A percentile compares a stretch with the other conserved stretches of the same genome.
These are phyloP conservation scores for Gonatopus flavifemur DNA, from an alignment of 1,140 invertebrate species.

Conservation along the genomic window DNA sequence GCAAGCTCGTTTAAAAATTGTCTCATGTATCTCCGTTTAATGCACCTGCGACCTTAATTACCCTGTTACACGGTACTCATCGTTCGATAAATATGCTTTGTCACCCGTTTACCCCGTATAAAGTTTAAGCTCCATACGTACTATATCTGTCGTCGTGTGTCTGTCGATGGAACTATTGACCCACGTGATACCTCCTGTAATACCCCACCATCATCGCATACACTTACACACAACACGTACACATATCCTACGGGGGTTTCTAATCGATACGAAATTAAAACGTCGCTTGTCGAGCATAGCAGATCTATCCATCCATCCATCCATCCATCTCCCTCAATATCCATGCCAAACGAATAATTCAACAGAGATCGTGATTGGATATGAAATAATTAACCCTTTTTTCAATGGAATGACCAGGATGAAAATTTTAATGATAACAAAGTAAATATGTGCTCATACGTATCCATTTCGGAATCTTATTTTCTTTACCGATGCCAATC, in stretches of 20 bases:
- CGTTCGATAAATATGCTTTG: slow-evolving; percentile 23
- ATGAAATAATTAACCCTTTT: too few species aligned
- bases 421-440: too few species aligned
- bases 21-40: slow-evolving; percentile 22
- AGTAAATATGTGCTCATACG: too few species aligned
- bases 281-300: slow-evolving; percentile 17
- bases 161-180: slow-evolving; percentile 25
- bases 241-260: too few species aligned
- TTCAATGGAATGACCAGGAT: too few species aligned
- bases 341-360: slow-evolving; percentile 8
- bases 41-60: slow-evolving; percentile 24
- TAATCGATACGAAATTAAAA: slow-evolving; percentile 29
- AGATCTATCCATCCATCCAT: slow-evolving; percentile 1
- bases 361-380: too few species aligned
- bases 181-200: slow-evolving; percentile 21
- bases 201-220: too few species aligned
- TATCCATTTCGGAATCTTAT: too few species aligned
- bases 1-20: slow-evolving; percentile 21
- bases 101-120: slow-evolving; percentile 21
- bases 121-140: slow-evolving; percentile 20
- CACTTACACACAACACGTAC: too few species aligned
- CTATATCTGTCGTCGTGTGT: slow-evolving; percentile 22
- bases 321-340: slow-evolving; percentile 13
- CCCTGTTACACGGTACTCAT: slow-evolving; percentile 22
- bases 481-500: too few species aligned